Conservation (phyloP, 1,140 invertebrate species). For the Lycorma delicatula region DNA sequence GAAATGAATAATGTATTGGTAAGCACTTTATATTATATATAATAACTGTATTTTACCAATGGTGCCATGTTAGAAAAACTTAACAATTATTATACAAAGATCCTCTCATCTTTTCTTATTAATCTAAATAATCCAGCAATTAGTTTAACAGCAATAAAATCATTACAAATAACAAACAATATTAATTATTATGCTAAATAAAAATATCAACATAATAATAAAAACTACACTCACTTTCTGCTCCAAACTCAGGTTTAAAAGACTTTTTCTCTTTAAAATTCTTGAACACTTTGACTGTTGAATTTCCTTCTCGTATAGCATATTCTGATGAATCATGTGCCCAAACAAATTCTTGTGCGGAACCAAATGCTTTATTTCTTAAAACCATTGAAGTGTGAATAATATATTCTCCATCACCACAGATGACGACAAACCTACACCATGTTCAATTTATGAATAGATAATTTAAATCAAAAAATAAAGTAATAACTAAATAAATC, state of each 20-base stretch:
- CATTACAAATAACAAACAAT: no score
- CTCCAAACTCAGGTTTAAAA: constrained; percentile 93
- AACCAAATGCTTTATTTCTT: constrained; percentile 96
- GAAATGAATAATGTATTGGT: no score
- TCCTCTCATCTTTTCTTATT: no score
- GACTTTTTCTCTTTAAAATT: constrained; percentile 97
- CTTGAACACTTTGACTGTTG: constrained; percentile 90
- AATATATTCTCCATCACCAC: constrained; percentile 97
- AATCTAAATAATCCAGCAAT: no score
- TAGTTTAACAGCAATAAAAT: no score
- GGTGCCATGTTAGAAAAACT: no score
- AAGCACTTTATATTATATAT: no score
- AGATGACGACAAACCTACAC: constrained; percentile 90
- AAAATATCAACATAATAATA: no score
- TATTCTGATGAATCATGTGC: constrained; percentile 94
- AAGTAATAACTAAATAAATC: background rate
- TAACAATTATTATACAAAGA: no score
- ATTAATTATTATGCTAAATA: no score
- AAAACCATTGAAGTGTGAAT: constrained; percentile 99
- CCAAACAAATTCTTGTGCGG: constrained; percentile 99
- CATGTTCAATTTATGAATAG: background rate
- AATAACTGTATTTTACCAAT: no score
- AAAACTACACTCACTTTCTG: constrained; percentile 56
- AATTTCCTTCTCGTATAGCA: constrained; percentile 82
- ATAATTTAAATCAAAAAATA: background rate